phyloP scores from a whole-genome alignment of 2,113 vertebrate species.

The Callospermophilus lateralis region DNA sequence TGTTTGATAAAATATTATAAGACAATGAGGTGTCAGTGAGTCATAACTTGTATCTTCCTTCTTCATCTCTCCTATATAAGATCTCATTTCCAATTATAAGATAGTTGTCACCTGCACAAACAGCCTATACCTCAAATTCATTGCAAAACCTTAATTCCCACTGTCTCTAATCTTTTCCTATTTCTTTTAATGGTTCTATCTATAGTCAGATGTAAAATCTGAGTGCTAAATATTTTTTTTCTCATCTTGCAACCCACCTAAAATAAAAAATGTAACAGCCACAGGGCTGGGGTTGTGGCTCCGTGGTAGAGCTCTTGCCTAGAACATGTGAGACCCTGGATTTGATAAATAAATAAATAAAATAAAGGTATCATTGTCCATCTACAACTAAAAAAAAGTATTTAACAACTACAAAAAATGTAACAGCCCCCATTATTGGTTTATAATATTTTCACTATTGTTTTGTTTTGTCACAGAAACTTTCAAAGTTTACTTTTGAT shows the following conservation, averaged over 20 bases:
- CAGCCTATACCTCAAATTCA: background rate
- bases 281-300: too few species aligned
- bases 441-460: background rate
- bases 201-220: background rate
- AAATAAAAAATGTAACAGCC: background rate
- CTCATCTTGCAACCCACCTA: background rate
- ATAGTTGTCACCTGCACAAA: background rate
- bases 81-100: background rate
- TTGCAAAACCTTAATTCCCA: background rate
- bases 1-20: background rate
- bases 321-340: too few species aligned
- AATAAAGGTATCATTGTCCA: too few species aligned
- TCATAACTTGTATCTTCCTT: background rate
- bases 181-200: background rate
- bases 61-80: background rate
- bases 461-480: background rate
- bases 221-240: background rate
- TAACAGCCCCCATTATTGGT: background rate
- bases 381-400: too few species aligned
- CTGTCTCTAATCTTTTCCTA: background rate
- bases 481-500: background rate
- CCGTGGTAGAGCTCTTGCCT: too few species aligned
- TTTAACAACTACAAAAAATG: background rate
- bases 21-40: background rate
- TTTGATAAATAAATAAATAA: too few species aligned